Percentiles rank a stretch among this genome's conserved stretches.
phyloP scores from a whole-genome alignment of 2,797 vertebrate genomes.

The Trachops cirrhosus region DNA sequence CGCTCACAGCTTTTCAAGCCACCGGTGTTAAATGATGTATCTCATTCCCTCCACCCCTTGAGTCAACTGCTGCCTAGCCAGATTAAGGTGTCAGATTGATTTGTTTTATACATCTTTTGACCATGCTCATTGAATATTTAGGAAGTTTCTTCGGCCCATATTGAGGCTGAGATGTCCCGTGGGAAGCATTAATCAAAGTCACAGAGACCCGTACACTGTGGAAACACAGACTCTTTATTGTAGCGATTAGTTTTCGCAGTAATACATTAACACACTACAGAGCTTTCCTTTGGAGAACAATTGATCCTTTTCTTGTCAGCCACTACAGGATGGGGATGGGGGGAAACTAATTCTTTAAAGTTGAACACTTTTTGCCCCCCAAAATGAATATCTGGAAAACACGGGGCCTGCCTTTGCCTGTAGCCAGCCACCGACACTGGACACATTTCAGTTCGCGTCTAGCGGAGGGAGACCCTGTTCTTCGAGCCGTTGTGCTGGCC shows the following conservation, averaged over 20 bases:
- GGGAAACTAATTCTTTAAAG: constrained; percentile 86
- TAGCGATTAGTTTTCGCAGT: constrained; percentile 89
- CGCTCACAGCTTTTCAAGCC: constrained; percentile 92
- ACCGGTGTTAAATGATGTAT: constrained; percentile 93
- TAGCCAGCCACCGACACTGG: constrained; percentile 47
- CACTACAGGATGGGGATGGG: constrained; percentile 75
- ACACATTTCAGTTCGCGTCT: constrained; percentile 67
- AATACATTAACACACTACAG: constrained; percentile 89
- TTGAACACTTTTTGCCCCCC: constrained; percentile 79
- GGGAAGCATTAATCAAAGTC: constrained; percentile 93
- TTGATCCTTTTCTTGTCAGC: constrained; percentile 87
- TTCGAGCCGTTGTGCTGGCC: constrained; percentile 79
- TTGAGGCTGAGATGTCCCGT: constrained; percentile 90
- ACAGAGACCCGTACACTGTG: constrained; percentile 84
- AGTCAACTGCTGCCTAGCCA: constrained; percentile 93
- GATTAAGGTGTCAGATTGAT: constrained; percentile 96
- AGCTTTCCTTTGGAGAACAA: constrained; percentile 88
- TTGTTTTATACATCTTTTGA: constrained; percentile 94
- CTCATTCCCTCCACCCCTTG: constrained; percentile 87
- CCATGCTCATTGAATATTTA: constrained; percentile 92
- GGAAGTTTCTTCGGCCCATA: constrained; percentile 92
- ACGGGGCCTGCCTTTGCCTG: constrained; percentile 51
- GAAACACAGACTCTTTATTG: constrained; percentile 88
- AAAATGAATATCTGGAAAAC: constrained; percentile 51
- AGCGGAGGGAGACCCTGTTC: constrained; percentile 72